Evolutionary conservation across 2,113 vertebrate genomes (phyloP).

Genomic region (Pycnonotus jocosus): DNA sequence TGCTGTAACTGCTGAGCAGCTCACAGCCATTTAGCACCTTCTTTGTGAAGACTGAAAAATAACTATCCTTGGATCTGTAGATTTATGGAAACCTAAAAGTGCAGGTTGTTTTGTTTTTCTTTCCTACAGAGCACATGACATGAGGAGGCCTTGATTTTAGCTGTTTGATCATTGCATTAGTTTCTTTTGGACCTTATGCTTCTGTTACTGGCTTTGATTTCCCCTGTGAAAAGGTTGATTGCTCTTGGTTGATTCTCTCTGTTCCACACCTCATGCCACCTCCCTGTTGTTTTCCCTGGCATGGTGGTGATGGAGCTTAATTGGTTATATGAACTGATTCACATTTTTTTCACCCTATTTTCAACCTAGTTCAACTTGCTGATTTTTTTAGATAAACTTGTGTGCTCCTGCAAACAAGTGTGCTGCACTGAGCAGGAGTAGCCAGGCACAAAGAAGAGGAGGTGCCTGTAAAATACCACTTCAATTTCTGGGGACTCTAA

Average conservation of each 20-base stretch:
- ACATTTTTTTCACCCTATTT: not conserved
- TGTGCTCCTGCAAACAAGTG: not conserved
- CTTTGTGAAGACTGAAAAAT: not conserved
- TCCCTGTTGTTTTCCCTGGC: not conserved
- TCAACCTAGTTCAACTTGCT: not conserved
- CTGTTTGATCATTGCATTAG: not conserved
- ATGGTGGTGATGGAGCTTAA: not conserved
- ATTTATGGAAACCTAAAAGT: not conserved
- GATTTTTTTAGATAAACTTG: not conserved
- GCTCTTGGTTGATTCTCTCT: not conserved
- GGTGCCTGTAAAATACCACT: not conserved
- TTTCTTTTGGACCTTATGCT: not conserved
- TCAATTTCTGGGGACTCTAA: not conserved
- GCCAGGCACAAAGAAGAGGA: not conserved
- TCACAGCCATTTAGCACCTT: not conserved
- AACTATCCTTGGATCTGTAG: not conserved
- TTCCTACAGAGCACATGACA: no score
- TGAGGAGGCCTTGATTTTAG: not conserved
- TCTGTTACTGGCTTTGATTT: not conserved
- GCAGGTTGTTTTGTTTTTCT: not conserved
- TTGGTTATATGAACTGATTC: not conserved
- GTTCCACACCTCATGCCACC: not conserved
- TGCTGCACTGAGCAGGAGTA: not conserved
- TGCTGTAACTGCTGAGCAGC: not conserved
- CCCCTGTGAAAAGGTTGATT: not conserved